Evolutionary conservation across 2,113 vertebrate genomes (phyloP).

Genomic region (Calcarius ornatus): DNA sequence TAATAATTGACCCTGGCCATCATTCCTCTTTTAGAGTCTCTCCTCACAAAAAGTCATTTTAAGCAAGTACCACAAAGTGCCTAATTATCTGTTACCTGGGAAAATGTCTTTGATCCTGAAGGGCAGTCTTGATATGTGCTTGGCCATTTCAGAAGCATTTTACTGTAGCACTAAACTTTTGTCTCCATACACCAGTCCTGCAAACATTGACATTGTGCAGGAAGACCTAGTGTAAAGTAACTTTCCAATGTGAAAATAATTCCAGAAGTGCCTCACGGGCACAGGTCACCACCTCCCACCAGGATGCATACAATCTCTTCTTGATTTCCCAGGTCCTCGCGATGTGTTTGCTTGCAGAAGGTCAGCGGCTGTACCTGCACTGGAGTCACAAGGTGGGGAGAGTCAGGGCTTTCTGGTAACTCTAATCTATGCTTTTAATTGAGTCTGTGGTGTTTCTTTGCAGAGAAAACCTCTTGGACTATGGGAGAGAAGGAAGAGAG

Average conservation of each 20-base stretch:
- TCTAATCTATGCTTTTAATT: background rate
- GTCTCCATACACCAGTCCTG: background rate
- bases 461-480: background rate
- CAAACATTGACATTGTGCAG: background rate
- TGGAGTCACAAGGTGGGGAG: slow-evolving; percentile 87
- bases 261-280: background rate
- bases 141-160: background rate
- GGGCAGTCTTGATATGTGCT: background rate
- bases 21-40: background rate
- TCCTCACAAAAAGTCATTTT: background rate
- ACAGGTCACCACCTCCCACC: background rate
- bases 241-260: background rate
- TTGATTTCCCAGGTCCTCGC: slow-evolving; percentile 80
- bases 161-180: background rate
- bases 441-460: background rate
- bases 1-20: background rate
- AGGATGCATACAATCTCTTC: background rate
- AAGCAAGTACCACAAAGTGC: background rate
- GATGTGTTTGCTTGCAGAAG: slow-evolving; percentile 84
- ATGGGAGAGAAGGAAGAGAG: background rate
- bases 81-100: background rate
- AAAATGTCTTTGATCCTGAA: background rate
- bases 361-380: slow-evolving; percentile 85
- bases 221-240: background rate
- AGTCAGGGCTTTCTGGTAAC: background rate